phyloP scores from a whole-genome alignment of 2,797 vertebrate genomes.

The Graptemys geographica region DNA sequence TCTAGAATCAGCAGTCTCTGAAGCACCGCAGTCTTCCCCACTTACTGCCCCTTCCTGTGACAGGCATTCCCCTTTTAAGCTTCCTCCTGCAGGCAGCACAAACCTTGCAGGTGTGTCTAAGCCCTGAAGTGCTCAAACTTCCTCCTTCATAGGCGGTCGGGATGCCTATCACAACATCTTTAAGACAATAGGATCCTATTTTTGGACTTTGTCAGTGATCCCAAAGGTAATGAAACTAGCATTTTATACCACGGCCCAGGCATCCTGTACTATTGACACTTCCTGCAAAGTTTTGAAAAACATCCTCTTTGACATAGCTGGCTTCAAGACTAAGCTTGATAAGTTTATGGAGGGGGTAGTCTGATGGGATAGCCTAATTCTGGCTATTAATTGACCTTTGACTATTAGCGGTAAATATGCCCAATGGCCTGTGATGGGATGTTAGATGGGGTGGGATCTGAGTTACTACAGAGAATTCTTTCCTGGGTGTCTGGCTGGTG shows the following conservation, averaged over 20 bases:
- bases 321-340: too few relatives aligned
- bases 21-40: background rate
- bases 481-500: too few relatives aligned
- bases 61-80: background rate
- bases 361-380: too few relatives aligned
- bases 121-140: background rate
- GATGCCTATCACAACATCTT: background rate
- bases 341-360: too few relatives aligned
- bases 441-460: too few relatives aligned
- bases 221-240: background rate
- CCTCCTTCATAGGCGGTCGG: background rate
- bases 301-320: background rate
- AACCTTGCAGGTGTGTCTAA: background rate
- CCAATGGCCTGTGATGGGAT: too few relatives aligned
- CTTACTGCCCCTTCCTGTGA: background rate
- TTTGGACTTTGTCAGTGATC: background rate
- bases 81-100: background rate
- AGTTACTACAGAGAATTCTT: too few relatives aligned
- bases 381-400: too few relatives aligned
- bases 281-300: background rate
- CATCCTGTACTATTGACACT: background rate
- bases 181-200: background rate
- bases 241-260: background rate
- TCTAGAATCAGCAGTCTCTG: background rate
- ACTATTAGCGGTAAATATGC: too few relatives aligned